phyloP scores from a whole-genome alignment of 2,888 invertebrate species.

The Cephalotes varians region DNA sequence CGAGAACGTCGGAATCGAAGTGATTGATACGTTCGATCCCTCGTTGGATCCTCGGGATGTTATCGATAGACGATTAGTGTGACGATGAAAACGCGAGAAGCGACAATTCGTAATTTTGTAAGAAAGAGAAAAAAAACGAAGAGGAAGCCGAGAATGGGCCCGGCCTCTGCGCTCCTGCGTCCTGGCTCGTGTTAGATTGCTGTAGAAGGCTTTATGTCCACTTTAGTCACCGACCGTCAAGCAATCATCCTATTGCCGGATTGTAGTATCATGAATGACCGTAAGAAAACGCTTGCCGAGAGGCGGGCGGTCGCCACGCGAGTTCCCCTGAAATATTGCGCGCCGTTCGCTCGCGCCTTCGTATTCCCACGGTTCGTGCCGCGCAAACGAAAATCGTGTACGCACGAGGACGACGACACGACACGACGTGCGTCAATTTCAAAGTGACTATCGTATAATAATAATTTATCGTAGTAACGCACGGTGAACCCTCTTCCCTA shows the following conservation, averaged over 20 bases:
- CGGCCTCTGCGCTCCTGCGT: constrained; percentile 70
- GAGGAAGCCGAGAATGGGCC: constrained; percentile 52
- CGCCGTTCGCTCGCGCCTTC: constrained; percentile 59
- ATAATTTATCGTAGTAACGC: background rate
- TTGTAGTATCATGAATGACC: constrained; percentile 81
- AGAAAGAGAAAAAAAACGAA: constrained; percentile 10
- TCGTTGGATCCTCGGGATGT: background rate
- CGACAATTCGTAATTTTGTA: background rate
- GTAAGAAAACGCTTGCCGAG: constrained; percentile 81
- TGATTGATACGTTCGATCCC: background rate
- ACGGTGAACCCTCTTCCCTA: background rate
- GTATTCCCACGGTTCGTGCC: constrained; percentile 75
- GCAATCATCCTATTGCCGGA: constrained; percentile 84
- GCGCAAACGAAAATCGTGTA: constrained; percentile 59
- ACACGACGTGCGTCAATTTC: background rate
- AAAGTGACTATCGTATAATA: background rate
- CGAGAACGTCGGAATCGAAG: background rate
- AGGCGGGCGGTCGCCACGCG: constrained; percentile 73
- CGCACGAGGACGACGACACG: background rate
- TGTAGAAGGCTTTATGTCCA: constrained; percentile 84
- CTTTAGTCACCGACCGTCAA: constrained; percentile 82
- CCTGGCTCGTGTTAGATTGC: constrained; percentile 81
- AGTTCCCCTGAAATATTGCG: constrained; percentile 79
- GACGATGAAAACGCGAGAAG: background rate
- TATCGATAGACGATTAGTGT: background rate